phyloP scores from a whole-genome alignment of 2,888 invertebrate genomes.

The Arctia plantaginis region DNA sequence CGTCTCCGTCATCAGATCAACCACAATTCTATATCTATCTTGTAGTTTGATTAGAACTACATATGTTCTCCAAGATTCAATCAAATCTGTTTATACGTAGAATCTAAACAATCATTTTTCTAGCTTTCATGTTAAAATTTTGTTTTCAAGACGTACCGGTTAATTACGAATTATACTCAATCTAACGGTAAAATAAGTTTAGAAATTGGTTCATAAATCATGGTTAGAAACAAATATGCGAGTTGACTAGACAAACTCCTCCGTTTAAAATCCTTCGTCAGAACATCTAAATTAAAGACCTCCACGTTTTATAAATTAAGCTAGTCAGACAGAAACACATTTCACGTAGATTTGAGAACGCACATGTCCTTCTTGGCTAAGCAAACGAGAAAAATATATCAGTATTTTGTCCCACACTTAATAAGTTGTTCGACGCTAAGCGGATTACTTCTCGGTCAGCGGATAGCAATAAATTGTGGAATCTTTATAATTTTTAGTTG shows the following conservation, averaged over 20 bases:
- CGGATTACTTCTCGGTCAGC: constrained; percentile 71
- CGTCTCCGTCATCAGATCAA: neutral
- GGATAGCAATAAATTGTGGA: constrained; percentile 81
- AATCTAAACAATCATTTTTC: neutral
- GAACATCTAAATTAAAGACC: neutral
- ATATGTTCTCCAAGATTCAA: neutral
- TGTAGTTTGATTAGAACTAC: neutral
- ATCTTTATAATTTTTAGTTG: constrained; percentile 85
- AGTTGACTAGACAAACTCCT: constrained; percentile 8
- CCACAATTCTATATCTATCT: neutral
- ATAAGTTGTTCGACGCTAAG: constrained; percentile 83
- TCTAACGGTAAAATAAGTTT: neutral
- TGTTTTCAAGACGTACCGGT: neutral
- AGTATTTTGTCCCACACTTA: constrained; percentile 84
- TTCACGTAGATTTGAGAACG: constrained; percentile 37
- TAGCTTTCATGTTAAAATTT: neutral
- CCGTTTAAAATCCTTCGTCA: constrained; percentile 13
- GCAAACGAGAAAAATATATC: constrained; percentile 81
- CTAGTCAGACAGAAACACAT: constrained; percentile 30
- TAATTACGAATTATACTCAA: neutral
- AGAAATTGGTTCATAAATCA: neutral
- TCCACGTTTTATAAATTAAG: constrained; percentile 9
- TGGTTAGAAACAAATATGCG: constrained; percentile 7
- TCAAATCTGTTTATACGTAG: neutral
- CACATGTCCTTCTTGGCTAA: constrained; percentile 53